These are phyloP conservation scores for Anolis apletophallus DNA, from an alignment of 2,797 vertebrate genomes.

Conservation along the genomic window DNA sequence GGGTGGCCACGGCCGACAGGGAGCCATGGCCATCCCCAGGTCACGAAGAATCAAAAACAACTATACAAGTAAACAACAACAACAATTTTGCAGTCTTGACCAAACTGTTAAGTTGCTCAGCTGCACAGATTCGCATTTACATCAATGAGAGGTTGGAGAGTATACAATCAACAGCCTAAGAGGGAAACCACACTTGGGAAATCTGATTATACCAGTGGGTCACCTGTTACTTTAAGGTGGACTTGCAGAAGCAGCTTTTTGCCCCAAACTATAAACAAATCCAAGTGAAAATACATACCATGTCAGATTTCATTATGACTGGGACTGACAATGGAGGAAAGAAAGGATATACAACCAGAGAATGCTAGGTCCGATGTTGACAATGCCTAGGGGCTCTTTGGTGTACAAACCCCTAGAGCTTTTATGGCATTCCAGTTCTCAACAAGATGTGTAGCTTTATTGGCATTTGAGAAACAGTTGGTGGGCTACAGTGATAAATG, in stretches of 20 bases:
- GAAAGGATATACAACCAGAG: not conserved
- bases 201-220: not conserved
- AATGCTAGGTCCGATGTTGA: not conserved
- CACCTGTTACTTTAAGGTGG: not conserved
- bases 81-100: too few relatives aligned
- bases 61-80: too few relatives aligned
- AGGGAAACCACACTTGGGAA: not conserved
- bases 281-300: not conserved
- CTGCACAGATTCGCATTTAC: too few relatives aligned
- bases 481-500: not conserved
- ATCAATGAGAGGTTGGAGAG: too few relatives aligned
- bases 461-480: constrained; percentile 23
- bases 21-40: too few relatives aligned
- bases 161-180: not conserved
- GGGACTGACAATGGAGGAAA: not conserved
- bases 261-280: not conserved
- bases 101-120: too few relatives aligned
- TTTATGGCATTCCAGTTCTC: constrained; percentile 5
- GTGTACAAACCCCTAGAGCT: not conserved
- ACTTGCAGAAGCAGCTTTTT: not conserved
- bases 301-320: not conserved
- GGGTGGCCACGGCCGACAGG: too few relatives aligned
- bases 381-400: constrained; percentile 8
- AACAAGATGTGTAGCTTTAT: not conserved
- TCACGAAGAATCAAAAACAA: too few relatives aligned